These are phyloP conservation scores for Amiota minor DNA, from an alignment of 2,888 invertebrate genomes.

Conservation along the genomic window DNA sequence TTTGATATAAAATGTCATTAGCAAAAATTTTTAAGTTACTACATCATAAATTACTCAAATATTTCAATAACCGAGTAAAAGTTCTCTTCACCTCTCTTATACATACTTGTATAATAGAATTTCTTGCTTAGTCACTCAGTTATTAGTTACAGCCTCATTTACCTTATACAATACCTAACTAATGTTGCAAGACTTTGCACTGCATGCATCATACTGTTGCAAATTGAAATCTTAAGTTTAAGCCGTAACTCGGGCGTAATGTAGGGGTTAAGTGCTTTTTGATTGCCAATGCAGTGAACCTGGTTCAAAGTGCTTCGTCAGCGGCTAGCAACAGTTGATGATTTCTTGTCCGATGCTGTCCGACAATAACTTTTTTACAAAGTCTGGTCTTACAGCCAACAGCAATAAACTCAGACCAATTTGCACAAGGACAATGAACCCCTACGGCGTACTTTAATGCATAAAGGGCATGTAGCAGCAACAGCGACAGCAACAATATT, in stretches of 20 bases:
- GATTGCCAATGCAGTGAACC: constrained; percentile 49
- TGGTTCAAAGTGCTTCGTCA: constrained; percentile 6
- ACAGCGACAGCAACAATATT: too few species aligned
- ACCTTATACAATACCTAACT: too few species aligned
- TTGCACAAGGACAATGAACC: constrained; percentile 67
- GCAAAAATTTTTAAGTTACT: too few species aligned
- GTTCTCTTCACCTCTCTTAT: background rate
- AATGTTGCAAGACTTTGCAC: too few species aligned
- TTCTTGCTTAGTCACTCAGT: background rate
- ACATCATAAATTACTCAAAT: too few species aligned
- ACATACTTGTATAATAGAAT: background rate
- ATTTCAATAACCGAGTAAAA: too few species aligned
- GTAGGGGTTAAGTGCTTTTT: constrained; percentile 52
- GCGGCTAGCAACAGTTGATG: background rate
- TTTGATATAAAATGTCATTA: too few species aligned
- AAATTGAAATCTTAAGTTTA: constrained; percentile 65
- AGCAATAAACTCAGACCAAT: constrained; percentile 65
- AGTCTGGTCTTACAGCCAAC: constrained; percentile 51
- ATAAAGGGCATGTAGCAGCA: constrained; percentile 45
- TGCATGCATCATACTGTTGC: constrained; percentile 36
- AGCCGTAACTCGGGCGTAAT: constrained; percentile 54
- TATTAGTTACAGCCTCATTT: too few species aligned
- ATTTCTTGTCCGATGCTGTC: too few species aligned
- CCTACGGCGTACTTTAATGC: constrained; percentile 61
- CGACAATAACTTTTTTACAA: background rate